Evolutionary conservation across 2,797 vertebrate species (phyloP), one percentile per base, ranked within the genome.

Genomic region (Cottoperca gobio): DNA sequence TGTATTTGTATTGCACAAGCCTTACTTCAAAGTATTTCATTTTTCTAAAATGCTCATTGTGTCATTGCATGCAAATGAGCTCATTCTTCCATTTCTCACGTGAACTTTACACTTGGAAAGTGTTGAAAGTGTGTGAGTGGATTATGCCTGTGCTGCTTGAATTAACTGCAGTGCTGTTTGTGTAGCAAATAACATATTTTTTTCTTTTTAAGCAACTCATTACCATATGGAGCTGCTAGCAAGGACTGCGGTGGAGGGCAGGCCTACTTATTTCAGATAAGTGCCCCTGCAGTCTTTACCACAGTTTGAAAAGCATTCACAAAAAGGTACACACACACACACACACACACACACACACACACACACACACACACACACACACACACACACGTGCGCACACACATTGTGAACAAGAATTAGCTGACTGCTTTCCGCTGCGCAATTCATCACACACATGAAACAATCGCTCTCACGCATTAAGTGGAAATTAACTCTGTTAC

Each of bases 231-330:
- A 89, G 90, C 86, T 74, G 79, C 69, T 26, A 53, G 78, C 37
- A 43, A 87, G 78, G 82, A 82, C 81, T 82, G 82, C 21, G 43
- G 79, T 83, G 85, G 81, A 89, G 86, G 84, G 82, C 83, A 90
- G 76, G 84, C 69, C 79, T 81, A 85, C 88, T 90, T 91, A 86
- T 91, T 91, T 87, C 49, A 87, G 78, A 88, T 88, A 89, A 87
- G 82, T 87, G 74, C 64, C 84, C 80, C 80, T 82, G 81, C 77
- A 81, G 77, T 82, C 70, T 75, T 78, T 60, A 66, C 62, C 46
- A 40, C 54, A 84, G 62, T 86, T 84, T 79, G 54, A 83, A 86
- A 83, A 76, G 17, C 75, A 75, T 76, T 81, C 64, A 81, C 62
- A 81, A 76, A n/a, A 60, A 72, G 39, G 61, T 74, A 58, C 64